These are phyloP conservation scores for Ophioninae sp. DNA, from an alignment of 2,888 invertebrate genomes.

Conservation along the genomic window DNA sequence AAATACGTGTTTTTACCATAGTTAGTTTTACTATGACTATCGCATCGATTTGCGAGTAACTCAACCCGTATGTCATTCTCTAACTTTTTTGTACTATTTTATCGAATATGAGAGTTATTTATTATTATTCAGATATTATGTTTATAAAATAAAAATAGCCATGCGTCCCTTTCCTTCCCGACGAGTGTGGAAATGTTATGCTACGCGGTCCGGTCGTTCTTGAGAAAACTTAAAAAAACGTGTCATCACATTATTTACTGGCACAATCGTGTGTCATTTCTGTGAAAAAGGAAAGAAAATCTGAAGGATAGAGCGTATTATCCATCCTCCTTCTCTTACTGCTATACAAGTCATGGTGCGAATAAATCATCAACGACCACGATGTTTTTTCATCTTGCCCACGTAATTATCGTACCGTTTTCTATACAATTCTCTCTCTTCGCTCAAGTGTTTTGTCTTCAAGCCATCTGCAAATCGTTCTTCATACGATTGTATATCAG, in stretches of 20 bases:
- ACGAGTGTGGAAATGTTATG: background rate
- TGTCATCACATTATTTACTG: too few species aligned
- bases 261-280: background rate
- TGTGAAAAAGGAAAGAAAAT: background rate
- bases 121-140: background rate
- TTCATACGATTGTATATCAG: slow-evolving; percentile 51
- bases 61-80: background rate
- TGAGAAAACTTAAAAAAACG: background rate
- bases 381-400: background rate
- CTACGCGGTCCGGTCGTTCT: background rate
- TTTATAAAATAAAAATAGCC: background rate
- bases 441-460: slow-evolving; percentile 30
- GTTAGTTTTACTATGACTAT: too few species aligned
- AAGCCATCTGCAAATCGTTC: slow-evolving; percentile 23
- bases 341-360: background rate
- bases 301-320: background rate
- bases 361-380: background rate
- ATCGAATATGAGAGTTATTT: background rate
- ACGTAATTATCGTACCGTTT: slow-evolving; percentile 56
- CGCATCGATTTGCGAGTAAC: background rate
- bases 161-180: background rate
- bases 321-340: background rate
- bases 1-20: too few species aligned
- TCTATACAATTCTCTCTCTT: slow-evolving; percentile 59
- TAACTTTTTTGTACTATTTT: background rate